A percentile compares a stretch with the other conserved stretches of the same genome.
phyloP scores from a whole-genome alignment of 2,797 vertebrate species.

The Urosaurus nigricauda region DNA sequence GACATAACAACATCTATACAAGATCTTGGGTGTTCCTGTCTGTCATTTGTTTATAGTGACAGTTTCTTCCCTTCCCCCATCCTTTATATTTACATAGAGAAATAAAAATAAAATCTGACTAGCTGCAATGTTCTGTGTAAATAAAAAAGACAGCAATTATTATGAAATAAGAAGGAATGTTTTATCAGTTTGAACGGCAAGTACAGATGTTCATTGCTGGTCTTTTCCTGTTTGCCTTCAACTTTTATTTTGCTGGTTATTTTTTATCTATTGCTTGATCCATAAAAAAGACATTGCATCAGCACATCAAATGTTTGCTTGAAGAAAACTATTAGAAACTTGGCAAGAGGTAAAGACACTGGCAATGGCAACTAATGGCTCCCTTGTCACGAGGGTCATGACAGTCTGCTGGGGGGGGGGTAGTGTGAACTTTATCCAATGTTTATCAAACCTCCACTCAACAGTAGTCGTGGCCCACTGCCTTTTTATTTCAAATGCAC shows the following conservation, averaged over 20 bases:
- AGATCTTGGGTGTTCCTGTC: slow-evolving; percentile 30
- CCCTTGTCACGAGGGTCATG: too few relatives aligned
- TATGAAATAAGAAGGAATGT: slow-evolving; percentile 59
- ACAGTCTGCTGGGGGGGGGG: too few relatives aligned
- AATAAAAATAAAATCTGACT: slow-evolving; percentile 61
- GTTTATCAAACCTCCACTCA: too few relatives aligned
- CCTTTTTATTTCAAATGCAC: neutral
- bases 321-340: neutral
- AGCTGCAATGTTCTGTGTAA: slow-evolving; percentile 47
- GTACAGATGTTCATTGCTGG: slow-evolving; percentile 38
- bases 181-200: slow-evolving; percentile 46
- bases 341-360: neutral
- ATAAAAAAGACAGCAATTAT: slow-evolving; percentile 54
- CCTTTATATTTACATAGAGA: slow-evolving; percentile 54
- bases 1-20: slow-evolving; percentile 50
- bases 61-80: slow-evolving; percentile 50
- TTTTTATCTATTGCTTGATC: slow-evolving; percentile 1
- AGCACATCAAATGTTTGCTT: slow-evolving; percentile 11
- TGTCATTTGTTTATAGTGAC: slow-evolving; percentile 56
- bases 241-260: slow-evolving; percentile 18
- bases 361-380: too few relatives aligned
- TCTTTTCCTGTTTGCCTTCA: slow-evolving; percentile 30
- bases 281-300: neutral
- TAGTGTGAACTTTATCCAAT: too few relatives aligned
- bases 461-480: neutral